phyloP scores from a whole-genome alignment of 2,888 invertebrate species.

The Tipula lateralis region DNA sequence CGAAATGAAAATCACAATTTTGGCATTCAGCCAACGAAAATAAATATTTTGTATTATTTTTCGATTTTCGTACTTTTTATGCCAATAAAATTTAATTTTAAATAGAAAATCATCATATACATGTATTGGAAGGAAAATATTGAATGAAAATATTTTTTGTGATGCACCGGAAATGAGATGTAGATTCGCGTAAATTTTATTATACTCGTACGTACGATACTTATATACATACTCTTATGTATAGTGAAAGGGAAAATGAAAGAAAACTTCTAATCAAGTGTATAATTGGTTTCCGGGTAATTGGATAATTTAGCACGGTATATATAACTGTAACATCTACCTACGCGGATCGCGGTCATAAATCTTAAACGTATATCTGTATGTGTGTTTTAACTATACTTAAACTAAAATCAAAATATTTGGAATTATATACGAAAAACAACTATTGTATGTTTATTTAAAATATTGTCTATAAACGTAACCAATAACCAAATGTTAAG shows the following conservation, averaged over 20 bases:
- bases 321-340: neutral
- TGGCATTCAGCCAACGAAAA: neutral
- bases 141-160: neutral
- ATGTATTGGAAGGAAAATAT: neutral
- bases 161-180: conserved; percentile 11
- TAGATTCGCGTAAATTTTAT: neutral
- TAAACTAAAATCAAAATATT: neutral
- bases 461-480: neutral
- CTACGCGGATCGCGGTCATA: neutral
- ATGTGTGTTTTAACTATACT: neutral
- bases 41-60: conserved; percentile 24
- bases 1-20: neutral
- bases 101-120: neutral
- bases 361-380: too few species aligned
- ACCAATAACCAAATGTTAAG: conserved; percentile 9
- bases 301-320: neutral
- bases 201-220: neutral
- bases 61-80: neutral
- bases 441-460: neutral
- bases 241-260: neutral
- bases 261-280: neutral
- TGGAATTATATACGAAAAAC: neutral
- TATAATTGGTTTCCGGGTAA: conserved; percentile 14
- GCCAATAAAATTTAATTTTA: conserved; percentile 1
- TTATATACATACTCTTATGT: too few species aligned